phyloP scores from a whole-genome alignment of 2,113 vertebrate genomes.

The Haplochromis burtoni region DNA sequence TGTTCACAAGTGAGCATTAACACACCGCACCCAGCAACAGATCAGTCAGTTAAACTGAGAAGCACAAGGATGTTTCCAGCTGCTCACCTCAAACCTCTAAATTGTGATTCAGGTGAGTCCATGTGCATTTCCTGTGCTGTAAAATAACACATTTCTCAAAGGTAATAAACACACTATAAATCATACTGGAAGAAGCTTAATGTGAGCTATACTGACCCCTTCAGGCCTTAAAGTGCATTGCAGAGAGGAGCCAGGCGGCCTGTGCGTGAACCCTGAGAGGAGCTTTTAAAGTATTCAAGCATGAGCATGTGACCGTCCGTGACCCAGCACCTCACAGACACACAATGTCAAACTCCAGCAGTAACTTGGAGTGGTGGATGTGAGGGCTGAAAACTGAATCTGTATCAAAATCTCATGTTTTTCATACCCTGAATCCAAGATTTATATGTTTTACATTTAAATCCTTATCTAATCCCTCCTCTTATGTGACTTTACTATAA shows the following conservation, averaged over 20 bases:
- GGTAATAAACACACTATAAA: neutral
- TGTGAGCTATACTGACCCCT: constrained; percentile 45
- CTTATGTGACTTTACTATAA: neutral
- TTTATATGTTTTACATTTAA: neutral
- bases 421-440: neutral
- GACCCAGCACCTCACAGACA: neutral
- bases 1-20: neutral
- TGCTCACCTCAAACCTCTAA: neutral
- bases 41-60: neutral
- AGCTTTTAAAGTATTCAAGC: neutral
- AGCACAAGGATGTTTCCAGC: neutral
- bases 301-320: neutral
- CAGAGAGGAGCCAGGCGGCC: neutral
- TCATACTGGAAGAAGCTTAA: neutral
- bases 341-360: neutral
- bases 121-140: neutral
- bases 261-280: constrained; percentile 25
- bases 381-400: neutral
- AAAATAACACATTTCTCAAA: neutral
- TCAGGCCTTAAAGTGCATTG: constrained; percentile 10
- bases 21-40: neutral
- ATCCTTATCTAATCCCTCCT: neutral
- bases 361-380: neutral
- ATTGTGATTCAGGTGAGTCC: neutral
- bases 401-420: neutral